These are phyloP conservation scores for Drosophila mayri DNA, from an alignment of 1,140 invertebrate genomes.

Conservation along the genomic window DNA sequence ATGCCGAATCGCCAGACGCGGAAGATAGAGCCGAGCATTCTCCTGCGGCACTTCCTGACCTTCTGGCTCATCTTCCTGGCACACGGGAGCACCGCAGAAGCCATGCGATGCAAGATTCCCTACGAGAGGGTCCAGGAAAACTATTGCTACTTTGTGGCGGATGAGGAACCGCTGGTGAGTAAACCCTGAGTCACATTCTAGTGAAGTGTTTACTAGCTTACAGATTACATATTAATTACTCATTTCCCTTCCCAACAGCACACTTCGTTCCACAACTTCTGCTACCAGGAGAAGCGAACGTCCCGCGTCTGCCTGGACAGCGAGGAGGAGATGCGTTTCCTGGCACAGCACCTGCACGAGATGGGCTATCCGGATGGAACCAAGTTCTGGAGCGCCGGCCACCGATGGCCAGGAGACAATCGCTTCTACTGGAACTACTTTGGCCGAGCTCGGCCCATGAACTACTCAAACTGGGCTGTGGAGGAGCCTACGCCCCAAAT, in stretches of 20 bases:
- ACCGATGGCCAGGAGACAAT: conserved; percentile 64
- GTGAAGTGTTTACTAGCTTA: not conserved
- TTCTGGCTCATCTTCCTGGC: conserved; percentile 11
- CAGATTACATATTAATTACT: not conserved
- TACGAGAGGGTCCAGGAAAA: conserved; percentile 63
- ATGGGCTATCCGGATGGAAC: conserved; percentile 56
- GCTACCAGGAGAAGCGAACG: conserved; percentile 70
- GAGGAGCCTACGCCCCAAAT: conserved; percentile 59
- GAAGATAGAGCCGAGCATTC: conserved; percentile 13
- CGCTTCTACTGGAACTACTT: conserved; percentile 76
- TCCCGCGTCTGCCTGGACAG: conserved; percentile 68
- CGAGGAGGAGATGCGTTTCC: conserved; percentile 56
- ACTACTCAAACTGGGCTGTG: conserved; percentile 63
- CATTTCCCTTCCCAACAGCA: conserved; percentile 10
- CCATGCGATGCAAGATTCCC: conserved; percentile 56
- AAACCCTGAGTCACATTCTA: not conserved
- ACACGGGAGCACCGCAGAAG: not conserved
- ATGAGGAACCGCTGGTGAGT: conserved; percentile 60
- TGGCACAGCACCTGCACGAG: conserved; percentile 54
- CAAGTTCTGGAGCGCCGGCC: conserved; percentile 69
- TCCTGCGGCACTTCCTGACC: conserved; percentile 2
- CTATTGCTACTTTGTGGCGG: conserved; percentile 65
- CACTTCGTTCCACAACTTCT: conserved; percentile 70
- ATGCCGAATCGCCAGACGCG: conserved; percentile 40
- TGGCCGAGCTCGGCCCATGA: conserved; percentile 53